Percentiles rank a stretch among this genome's conserved stretches.
These are phyloP conservation scores for Chloroceryle amazona DNA, from an alignment of 2,797 vertebrate genomes.

Conservation along the genomic window DNA sequence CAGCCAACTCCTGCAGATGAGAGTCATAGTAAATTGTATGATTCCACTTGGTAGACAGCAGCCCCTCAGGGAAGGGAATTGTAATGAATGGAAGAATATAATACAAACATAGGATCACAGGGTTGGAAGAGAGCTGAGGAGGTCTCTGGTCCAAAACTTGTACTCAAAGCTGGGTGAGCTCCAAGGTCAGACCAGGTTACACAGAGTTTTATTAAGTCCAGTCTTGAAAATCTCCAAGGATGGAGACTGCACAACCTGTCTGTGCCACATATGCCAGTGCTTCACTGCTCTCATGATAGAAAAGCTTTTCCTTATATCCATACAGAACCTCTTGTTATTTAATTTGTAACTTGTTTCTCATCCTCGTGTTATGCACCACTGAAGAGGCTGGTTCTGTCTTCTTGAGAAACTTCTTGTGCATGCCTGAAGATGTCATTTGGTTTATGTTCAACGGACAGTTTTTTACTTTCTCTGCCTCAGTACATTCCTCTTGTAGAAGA, in stretches of 20 bases:
- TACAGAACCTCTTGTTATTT: background rate
- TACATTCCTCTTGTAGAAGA: background rate
- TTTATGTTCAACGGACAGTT: background rate
- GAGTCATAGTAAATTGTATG: background rate
- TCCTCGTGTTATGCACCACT: background rate
- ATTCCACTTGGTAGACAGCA: background rate
- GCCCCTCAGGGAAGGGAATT: background rate
- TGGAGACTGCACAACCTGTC: rapidly evolving
- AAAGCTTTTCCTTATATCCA: background rate
- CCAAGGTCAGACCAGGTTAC: background rate
- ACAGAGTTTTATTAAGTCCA: background rate
- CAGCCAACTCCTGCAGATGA: background rate
- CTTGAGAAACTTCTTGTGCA: background rate
- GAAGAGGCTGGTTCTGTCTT: background rate
- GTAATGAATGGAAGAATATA: background rate
- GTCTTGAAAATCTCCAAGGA: background rate
- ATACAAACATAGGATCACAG: background rate
- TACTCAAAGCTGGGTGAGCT: background rate
- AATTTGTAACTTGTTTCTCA: background rate
- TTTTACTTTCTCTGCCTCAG: background rate
- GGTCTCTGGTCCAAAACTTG: background rate
- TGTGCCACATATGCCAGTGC: background rate
- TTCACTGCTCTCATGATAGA: background rate
- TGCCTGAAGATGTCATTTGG: background rate
- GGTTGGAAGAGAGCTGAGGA: background rate